Evolutionary conservation across 1,140 invertebrate species (phyloP).

Genomic region (Acyrthosiphon pisum): DNA sequence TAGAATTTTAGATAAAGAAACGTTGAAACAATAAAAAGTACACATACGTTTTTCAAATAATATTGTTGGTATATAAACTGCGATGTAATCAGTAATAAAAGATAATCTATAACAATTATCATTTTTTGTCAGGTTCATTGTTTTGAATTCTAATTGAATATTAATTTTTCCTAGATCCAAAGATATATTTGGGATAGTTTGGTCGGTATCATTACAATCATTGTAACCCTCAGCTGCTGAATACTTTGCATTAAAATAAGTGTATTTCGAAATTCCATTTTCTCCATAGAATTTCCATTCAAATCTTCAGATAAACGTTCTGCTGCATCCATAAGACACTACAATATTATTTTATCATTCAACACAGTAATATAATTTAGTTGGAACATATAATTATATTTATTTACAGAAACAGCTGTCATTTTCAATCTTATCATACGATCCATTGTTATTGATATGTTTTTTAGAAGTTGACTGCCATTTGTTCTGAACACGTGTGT

Average conservation of each 20-base stretch:
- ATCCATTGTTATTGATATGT: slow-evolving; percentile 38
- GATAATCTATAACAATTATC: slow-evolving; percentile 85
- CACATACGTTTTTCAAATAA: slow-evolving; percentile 83
- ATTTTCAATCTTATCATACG: slow-evolving; percentile 45
- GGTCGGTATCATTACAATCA: not conserved
- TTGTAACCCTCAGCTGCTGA: slow-evolving; percentile 22
- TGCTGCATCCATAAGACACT: slow-evolving; percentile 54
- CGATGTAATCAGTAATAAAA: slow-evolving; percentile 83
- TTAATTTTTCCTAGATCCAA: slow-evolving; percentile 37
- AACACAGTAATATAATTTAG: not conserved
- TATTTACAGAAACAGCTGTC: slow-evolving; percentile 40
- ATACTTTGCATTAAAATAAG: slow-evolving; percentile 54
- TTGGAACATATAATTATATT: not conserved
- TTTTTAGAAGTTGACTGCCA: slow-evolving; percentile 19
- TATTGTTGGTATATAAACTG: slow-evolving; percentile 93
- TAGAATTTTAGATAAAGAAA: not conserved
- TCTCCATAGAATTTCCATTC: slow-evolving; percentile 37
- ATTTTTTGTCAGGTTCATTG: slow-evolving; percentile 72
- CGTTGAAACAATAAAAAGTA: not conserved
- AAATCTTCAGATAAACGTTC: slow-evolving; percentile 48
- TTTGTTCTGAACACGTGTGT: slow-evolving; percentile 51
- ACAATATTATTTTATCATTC: not conserved
- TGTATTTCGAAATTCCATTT: slow-evolving; percentile 23
- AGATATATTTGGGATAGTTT: not conserved
- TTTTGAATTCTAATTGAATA: slow-evolving; percentile 11